Percentiles rank a stretch among this genome's conserved stretches.
phyloP scores from a whole-genome alignment of 2,888 invertebrate species.

The Calameuta idolon region DNA sequence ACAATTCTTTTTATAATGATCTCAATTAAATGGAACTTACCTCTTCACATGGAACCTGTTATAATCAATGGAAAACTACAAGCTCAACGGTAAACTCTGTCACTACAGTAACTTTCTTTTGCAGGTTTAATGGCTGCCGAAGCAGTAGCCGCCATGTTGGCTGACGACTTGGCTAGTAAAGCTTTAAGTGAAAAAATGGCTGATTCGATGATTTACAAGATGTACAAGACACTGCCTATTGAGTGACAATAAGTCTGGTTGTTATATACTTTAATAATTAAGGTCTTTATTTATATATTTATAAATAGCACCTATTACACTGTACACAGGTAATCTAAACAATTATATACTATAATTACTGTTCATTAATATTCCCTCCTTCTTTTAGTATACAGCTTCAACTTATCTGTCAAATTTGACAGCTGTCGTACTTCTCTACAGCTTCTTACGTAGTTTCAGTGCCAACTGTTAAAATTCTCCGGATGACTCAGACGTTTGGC shows the following conservation, averaged over 20 bases:
- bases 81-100: background rate
- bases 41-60: background rate
- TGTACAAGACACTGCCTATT: slow-evolving; percentile 59
- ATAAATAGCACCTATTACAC: background rate
- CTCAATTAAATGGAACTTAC: background rate
- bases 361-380: slow-evolving; percentile 15
- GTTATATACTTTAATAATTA: background rate
- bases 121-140: slow-evolving; percentile 63
- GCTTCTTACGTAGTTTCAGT: background rate
- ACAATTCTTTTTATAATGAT: background rate
- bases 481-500: background rate
- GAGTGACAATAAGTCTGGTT: slow-evolving; percentile 30
- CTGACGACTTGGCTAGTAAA: slow-evolving; percentile 60
- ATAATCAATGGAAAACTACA: background rate
- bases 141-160: slow-evolving; percentile 63
- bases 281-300: background rate
- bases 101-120: slow-evolving; percentile 28
- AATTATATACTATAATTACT: slow-evolving; percentile 7
- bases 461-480: background rate
- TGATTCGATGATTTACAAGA: slow-evolving; percentile 59
- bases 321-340: background rate
- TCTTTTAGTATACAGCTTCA: background rate
- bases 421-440: background rate
- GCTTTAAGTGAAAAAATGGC: slow-evolving; percentile 56
- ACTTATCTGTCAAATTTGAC: background rate